Conservation (phyloP, 53 echinoderm and acorn worm species). For the Patiria pectinifera region DNA sequence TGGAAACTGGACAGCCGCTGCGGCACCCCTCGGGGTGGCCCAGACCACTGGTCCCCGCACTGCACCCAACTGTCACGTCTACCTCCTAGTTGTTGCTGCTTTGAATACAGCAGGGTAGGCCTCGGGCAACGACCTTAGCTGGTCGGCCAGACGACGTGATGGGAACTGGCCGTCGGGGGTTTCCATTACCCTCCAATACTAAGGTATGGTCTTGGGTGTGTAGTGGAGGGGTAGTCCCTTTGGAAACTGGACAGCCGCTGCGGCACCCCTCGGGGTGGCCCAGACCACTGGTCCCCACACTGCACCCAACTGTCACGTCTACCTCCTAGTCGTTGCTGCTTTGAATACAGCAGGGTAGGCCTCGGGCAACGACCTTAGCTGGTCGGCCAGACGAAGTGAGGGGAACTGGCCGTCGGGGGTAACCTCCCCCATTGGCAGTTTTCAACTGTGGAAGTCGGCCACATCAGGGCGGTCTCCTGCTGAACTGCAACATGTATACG, state of each 20-base stretch:
- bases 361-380: neutral
- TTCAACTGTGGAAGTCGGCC: conserved; percentile 12
- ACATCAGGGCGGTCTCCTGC: conserved; percentile 18
- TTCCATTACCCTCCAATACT: too few species aligned
- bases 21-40: neutral
- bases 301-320: neutral
- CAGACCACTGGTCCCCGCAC: neutral
- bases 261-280: neutral
- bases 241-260: neutral
- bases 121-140: neutral
- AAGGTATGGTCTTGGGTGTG: neutral
- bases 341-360: neutral
- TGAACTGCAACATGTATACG: conserved; percentile 29
- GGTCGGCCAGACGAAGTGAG: neutral
- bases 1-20: neutral
- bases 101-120: neutral
- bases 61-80: neutral
- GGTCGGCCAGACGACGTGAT: neutral
- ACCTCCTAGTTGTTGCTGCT: neutral
- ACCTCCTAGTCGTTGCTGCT: neutral
- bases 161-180: neutral
- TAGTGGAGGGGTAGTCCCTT: neutral
- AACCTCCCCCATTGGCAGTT: neutral
- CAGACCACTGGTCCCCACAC: neutral
- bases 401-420: neutral